phyloP scores from a whole-genome alignment of 1,140 invertebrate species.

The Diabrotica undecimpunctata region DNA sequence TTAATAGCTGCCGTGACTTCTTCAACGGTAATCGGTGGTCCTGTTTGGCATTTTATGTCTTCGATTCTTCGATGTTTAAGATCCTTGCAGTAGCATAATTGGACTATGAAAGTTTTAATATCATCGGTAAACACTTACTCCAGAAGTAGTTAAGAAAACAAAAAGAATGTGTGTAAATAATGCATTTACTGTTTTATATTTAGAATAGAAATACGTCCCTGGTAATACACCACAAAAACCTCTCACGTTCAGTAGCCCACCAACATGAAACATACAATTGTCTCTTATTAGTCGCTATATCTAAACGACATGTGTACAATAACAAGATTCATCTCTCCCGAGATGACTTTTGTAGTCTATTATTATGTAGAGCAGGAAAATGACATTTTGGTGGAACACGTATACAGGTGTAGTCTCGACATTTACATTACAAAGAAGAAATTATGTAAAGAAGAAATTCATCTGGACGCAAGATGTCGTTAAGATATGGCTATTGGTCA shows the following conservation, averaged over 20 bases:
- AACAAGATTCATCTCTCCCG: constrained; percentile 21
- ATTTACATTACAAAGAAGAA: constrained; percentile 27
- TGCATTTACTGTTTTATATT: too few relatives aligned
- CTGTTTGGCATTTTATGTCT: too few relatives aligned
- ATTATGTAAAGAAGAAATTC: constrained; percentile 17
- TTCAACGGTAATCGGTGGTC: too few relatives aligned
- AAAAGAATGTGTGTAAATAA: too few relatives aligned
- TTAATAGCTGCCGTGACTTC: too few relatives aligned
- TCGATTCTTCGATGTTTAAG: too few relatives aligned
- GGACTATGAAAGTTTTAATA: too few relatives aligned
- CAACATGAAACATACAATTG: constrained; percentile 32
- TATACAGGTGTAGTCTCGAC: constrained; percentile 25
- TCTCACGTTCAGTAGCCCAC: constrained; percentile 26
- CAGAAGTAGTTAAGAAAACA: too few relatives aligned
- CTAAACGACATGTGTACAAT: constrained; percentile 31
- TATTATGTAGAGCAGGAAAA: constrained; percentile 27
- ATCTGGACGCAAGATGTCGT: constrained; percentile 26
- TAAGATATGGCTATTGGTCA: constrained; percentile 25
- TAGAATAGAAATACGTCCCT: neutral
- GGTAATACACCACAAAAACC: constrained; percentile 13
- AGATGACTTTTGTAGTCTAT: constrained; percentile 18
- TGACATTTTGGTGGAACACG: constrained; percentile 19
- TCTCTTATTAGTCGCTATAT: constrained; percentile 32
- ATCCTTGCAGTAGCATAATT: too few relatives aligned
- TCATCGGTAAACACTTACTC: too few relatives aligned